Conservation (phyloP, 2,797 vertebrate species). For the Pseudochromis fuscus region DNA sequence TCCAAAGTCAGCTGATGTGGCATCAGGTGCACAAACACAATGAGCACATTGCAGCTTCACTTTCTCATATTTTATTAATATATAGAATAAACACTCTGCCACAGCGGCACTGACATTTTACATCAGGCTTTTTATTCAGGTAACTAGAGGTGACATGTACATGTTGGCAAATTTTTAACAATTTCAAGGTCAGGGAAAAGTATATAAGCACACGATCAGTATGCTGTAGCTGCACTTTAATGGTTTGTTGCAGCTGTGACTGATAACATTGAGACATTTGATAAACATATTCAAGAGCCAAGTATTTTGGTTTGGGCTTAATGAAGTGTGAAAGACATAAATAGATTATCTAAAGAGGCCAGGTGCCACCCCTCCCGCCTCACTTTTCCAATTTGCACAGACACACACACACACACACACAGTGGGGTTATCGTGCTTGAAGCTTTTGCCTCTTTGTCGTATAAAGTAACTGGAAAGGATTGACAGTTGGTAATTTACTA, state of each 20-base stretch:
- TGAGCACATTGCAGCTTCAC: slow-evolving; percentile 10
- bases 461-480: slow-evolving; percentile 36
- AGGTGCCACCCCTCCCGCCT: slow-evolving; percentile 60
- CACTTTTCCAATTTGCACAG: slow-evolving; percentile 33
- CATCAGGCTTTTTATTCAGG: slow-evolving; percentile 28
- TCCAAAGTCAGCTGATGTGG: slow-evolving; percentile 18
- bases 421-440: slow-evolving; percentile 4
- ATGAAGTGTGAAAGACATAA: slow-evolving; percentile 83
- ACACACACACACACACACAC: background rate
- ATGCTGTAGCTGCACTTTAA: slow-evolving; percentile 56
- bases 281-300: slow-evolving; percentile 79
- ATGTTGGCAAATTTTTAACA: slow-evolving; percentile 40
- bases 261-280: slow-evolving; percentile 74
- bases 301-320: slow-evolving; percentile 75
- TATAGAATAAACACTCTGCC: slow-evolving; percentile 47
- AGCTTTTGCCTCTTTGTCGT: slow-evolving; percentile 1
- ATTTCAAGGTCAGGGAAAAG: slow-evolving; percentile 54
- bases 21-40: slow-evolving; percentile 36
- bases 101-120: slow-evolving; percentile 43
- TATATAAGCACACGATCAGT: slow-evolving; percentile 32
- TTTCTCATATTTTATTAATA: slow-evolving; percentile 65
- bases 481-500: slow-evolving; percentile 55
- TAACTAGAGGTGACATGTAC: slow-evolving; percentile 21
- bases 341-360: slow-evolving; percentile 80
- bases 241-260: slow-evolving; percentile 65